Conservation (phyloP, 1,140 invertebrate species). For the Oncopeltus fasciatus region DNA sequence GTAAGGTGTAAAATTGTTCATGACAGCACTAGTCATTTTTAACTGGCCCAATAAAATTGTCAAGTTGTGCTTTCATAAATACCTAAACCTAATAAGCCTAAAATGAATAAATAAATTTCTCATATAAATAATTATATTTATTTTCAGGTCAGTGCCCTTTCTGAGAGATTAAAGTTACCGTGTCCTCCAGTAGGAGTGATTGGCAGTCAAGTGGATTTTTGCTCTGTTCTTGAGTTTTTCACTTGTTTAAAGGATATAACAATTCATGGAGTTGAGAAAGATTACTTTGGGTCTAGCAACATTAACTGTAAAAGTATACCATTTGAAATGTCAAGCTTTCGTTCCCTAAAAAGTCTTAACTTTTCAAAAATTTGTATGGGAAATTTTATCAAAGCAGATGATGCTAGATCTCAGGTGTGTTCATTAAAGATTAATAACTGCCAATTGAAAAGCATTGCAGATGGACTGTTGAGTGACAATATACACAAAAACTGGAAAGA, state of each 20-base stretch:
- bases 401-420: conserved; percentile 49
- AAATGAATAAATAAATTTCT: too few relatives aligned
- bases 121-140: conserved; percentile 24
- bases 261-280: conserved; percentile 50
- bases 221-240: conserved; percentile 78
- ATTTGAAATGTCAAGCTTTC: conserved; percentile 70
- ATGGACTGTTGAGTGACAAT: conserved; percentile 63
- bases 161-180: conserved; percentile 69
- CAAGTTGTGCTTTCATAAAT: too few relatives aligned
- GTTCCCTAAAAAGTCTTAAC: conserved; percentile 45
- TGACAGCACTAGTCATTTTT: too few relatives aligned
- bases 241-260: conserved; percentile 50
- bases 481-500: conserved; percentile 34
- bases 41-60: too few relatives aligned
- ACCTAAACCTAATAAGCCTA: too few relatives aligned
- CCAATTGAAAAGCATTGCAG: conserved; percentile 42
- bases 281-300: conserved; percentile 57
- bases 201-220: conserved; percentile 62
- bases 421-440: conserved; percentile 44
- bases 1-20: too few relatives aligned
- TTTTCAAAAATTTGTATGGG: conserved; percentile 44
- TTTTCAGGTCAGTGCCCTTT: conserved; percentile 72
- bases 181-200: conserved; percentile 57
- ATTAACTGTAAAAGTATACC: conserved; percentile 61
- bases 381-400: conserved; percentile 48